Evolutionary conservation across 2,113 vertebrate genomes (phyloP).

Genomic region (Chionis minor): DNA sequence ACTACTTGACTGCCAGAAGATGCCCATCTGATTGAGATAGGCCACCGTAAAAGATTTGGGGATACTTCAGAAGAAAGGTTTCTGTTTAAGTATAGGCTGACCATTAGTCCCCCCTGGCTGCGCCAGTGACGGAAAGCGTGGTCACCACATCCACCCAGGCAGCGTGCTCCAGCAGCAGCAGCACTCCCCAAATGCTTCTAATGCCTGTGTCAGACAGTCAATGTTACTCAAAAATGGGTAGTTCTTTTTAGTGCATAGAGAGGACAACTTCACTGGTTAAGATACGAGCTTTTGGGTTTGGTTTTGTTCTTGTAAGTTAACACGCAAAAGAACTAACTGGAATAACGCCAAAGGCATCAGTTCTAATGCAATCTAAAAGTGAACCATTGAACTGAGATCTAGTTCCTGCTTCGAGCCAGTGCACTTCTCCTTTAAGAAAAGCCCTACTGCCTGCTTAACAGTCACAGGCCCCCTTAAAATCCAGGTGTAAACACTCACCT

Average conservation of each 20-base stretch:
- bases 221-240: not conserved
- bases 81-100: not conserved
- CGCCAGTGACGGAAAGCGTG: accelerated
- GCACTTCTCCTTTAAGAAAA: not conserved
- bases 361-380: not conserved
- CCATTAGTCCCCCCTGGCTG: not conserved
- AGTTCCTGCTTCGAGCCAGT: not conserved
- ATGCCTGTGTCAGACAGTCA: not conserved
- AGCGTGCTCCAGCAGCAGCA: accelerated
- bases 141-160: not conserved
- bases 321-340: not conserved
- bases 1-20: not conserved
- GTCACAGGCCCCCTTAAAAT: not conserved
- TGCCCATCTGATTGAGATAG: not conserved
- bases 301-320: not conserved
- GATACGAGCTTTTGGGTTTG: not conserved
- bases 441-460: not conserved
- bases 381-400: not conserved
- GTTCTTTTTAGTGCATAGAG: not conserved
- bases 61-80: not conserved
- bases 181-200: not conserved
- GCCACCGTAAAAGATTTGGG: not conserved
- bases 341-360: not conserved
- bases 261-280: not conserved
- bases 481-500: not conserved